Evolutionary conservation across 2,797 vertebrate species (phyloP).

Genomic region (Xenops minutus): DNA sequence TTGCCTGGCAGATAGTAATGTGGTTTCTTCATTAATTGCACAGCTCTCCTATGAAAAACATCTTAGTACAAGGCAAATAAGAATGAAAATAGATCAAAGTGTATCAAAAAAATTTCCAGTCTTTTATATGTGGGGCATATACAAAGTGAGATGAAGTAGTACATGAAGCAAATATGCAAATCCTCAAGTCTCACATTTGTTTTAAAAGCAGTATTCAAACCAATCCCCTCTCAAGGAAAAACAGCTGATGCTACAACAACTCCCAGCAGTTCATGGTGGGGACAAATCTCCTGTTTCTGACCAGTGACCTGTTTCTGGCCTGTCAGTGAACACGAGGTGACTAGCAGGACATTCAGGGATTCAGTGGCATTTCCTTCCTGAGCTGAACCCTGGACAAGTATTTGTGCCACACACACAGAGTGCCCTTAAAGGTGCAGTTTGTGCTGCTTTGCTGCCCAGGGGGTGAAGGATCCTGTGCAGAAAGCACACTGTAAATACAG

Average conservation of each 20-base stretch:
- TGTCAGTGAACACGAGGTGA: not conserved
- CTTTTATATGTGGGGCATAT: not conserved
- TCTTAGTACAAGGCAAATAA: not conserved
- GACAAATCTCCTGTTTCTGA: not conserved
- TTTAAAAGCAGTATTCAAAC: not conserved
- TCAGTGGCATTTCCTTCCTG: not conserved
- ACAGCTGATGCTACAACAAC: not conserved
- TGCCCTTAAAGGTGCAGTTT: not conserved
- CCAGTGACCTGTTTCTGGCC: not conserved
- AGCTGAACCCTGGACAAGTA: not conserved
- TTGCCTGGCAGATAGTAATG: not conserved
- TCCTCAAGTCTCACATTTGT: not conserved
- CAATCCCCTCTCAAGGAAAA: not conserved
- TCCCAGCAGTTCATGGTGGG: not conserved
- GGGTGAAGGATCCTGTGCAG: not conserved
- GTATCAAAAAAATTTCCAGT: not conserved
- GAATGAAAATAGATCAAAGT: conserved; percentile 45
- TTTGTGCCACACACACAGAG: not conserved
- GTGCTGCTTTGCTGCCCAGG: not conserved
- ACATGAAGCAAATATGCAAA: not conserved
- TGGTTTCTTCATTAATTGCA: conserved; percentile 30
- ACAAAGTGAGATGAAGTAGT: conserved; percentile 6
- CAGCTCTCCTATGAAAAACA: not conserved
- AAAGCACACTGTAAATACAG: accelerated
- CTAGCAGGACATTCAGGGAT: not conserved